Base-by-base conservation (phyloP, 1,140 invertebrate genomes). In the Anagrus nilaparvatae region DNA sequence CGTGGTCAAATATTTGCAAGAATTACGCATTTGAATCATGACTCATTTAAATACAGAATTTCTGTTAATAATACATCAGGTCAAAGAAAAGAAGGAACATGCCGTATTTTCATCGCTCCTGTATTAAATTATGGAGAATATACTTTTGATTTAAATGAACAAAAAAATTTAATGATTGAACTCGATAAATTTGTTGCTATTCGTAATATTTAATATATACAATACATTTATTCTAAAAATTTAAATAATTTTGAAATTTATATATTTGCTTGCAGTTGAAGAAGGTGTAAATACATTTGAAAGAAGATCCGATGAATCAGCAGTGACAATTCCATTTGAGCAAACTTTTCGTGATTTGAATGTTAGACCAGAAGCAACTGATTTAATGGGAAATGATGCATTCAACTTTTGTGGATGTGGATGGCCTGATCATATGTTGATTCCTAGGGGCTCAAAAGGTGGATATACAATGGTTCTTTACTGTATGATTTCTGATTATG, bases 371-470 rank as follows among this genome's bases (percentile, higher is more conserved):
- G n/a, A 8, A 3, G 4, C 13, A 10, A 50, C 52, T 7, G 60
- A 51, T 25, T 58, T 53, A 44, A 3, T 20, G n/a, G 27, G 12
- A 5, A 4, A 5, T 13, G 14, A 18, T 10, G 16, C 13, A 21
- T 39, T 39, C 12, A 39, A 39, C 14, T 39, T 29, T 7, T 39
- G 87, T 61, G 84, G 85, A 28, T 90, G 87, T 59, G 87, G 86
- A 30, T 89, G 85, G 84, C 86, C 87, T 3, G 76, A 87, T 36
- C 84, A 91, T 57, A 77, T 91, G 78, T 68, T 91, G 2, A 57
- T 87, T 18, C 80, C 86, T 0, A 82, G 79, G 61, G 87, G 87
- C 20, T 76, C 61, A 4, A 56, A 70, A 3, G 71, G 75, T 43
- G 86, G 86, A 16, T 77, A 76, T 56, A 60, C 66, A 0, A 77